Conservation (phyloP, 2,113 vertebrate genomes). For the Pseudonaja textilis region DNA sequence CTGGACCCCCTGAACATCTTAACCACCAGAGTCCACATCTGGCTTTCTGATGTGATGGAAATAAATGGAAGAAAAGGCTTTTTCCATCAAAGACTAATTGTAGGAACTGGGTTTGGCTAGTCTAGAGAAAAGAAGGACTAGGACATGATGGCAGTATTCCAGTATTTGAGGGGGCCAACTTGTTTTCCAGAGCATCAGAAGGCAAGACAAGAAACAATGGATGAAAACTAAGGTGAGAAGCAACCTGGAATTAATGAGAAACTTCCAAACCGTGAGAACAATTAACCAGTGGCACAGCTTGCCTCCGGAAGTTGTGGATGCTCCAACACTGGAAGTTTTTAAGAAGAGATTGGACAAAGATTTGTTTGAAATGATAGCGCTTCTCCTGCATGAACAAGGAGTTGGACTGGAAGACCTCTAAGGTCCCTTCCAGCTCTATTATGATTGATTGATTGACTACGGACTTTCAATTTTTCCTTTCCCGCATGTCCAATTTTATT, state of each 20-base stretch:
- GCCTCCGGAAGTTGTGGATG: no score
- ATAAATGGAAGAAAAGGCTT: constrained; percentile 35
- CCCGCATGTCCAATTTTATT: constrained; percentile 25
- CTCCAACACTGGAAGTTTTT: no score
- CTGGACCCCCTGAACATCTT: background rate
- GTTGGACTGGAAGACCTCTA: background rate
- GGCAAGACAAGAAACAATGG: background rate
- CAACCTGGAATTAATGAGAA: background rate
- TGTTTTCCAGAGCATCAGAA: background rate
- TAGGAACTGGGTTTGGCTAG: background rate
- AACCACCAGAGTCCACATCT: constrained; percentile 16
- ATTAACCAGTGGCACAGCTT: no score
- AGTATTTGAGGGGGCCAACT: background rate
- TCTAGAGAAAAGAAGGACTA: background rate
- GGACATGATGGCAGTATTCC: background rate
- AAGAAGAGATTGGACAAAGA: no score
- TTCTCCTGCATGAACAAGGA: no score
- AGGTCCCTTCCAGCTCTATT: background rate
- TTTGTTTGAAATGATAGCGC: no score
- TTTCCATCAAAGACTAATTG: constrained; percentile 23
- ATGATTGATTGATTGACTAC: background rate
- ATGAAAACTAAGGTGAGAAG: background rate
- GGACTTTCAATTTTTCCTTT: constrained; percentile 42
- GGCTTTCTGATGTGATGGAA: background rate
- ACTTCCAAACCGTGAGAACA: background rate